Percentiles rank a stretch among this genome's conserved stretches.
These are phyloP conservation scores for Gymnocheta viridis DNA, from an alignment of 2,888 invertebrate species.

Conservation along the genomic window DNA sequence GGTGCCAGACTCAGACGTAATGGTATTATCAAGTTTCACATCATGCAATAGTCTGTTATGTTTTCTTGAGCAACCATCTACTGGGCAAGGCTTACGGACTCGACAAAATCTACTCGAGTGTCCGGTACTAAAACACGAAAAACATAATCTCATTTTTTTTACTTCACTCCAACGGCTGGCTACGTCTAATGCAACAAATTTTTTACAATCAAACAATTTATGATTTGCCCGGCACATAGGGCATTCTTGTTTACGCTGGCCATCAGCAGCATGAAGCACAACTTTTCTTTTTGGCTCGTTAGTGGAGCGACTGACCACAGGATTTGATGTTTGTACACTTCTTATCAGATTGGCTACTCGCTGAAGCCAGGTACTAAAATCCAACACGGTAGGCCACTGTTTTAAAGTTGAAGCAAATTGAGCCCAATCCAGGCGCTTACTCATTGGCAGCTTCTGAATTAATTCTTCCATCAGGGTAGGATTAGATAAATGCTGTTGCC, in stretches of 20 bases:
- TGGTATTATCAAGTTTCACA: slow-evolving; percentile 1
- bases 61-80: slow-evolving; percentile 17
- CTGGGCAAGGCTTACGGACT: background rate
- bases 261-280: slow-evolving; percentile 18
- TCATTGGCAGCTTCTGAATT: no score
- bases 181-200: background rate
- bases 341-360: background rate
- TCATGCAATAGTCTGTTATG: slow-evolving; percentile 14
- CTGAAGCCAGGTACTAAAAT: no score
- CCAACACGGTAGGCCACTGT: no score
- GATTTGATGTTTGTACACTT: no score
- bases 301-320: no score
- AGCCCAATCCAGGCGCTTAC: no score
- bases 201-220: no score
- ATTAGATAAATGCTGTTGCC: no score
- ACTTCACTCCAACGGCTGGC: background rate
- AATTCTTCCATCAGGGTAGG: no score
- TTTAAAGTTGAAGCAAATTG: no score
- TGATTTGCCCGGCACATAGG: background rate
- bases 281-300: slow-evolving; percentile 20
- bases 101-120: slow-evolving; percentile 29
- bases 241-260: slow-evolving; percentile 2
- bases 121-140: slow-evolving; percentile 25
- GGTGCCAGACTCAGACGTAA: background rate
- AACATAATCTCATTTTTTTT: slow-evolving; percentile 26